Percentiles rank a stretch among this genome's conserved stretches.
Evolutionary conservation across 1,140 invertebrate species (phyloP).

Genomic region (Papilio glaucus): DNA sequence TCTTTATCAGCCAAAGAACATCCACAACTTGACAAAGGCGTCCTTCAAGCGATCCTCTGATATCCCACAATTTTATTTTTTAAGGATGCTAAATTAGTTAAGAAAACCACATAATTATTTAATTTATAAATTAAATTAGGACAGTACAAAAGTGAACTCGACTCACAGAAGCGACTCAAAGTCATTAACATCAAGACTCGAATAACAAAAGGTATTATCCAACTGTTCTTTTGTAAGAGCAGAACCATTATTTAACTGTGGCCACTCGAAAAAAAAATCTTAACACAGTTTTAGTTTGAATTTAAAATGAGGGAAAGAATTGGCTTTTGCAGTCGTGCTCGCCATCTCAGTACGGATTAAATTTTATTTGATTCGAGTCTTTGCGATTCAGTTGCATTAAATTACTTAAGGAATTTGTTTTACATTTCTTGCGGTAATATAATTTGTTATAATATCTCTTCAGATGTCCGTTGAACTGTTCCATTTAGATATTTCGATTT

Average conservation of each 20-base stretch:
- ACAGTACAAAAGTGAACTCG: conserved; percentile 33
- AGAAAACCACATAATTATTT: neutral
- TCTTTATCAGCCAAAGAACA: neutral
- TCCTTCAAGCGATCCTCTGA: too few species aligned
- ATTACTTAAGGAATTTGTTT: conserved; percentile 12
- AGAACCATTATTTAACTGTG: conserved; percentile 46
- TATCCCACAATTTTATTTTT: too few species aligned
- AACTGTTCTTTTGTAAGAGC: conserved; percentile 44
- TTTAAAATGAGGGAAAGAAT: conserved; percentile 36
- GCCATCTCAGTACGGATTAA: neutral
- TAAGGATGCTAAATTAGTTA: neutral
- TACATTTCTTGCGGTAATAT: neutral
- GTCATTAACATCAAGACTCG: conserved; percentile 47
- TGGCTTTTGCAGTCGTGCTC: conserved; percentile 11
- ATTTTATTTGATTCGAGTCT: conserved; percentile 15
- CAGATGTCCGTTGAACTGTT: too few species aligned
- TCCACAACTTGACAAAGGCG: neutral
- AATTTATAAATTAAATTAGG: conserved; percentile 18
- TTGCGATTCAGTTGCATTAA: conserved; percentile 19
- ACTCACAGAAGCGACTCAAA: conserved; percentile 37
- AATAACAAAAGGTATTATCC: conserved; percentile 41
- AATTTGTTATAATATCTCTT: too few species aligned
- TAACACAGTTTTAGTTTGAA: conserved; percentile 37
- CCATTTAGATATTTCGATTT: too few species aligned
- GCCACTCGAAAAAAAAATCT: conserved; percentile 41